Percentiles rank a stretch among this genome's conserved stretches.
These are phyloP conservation scores for Scaptomyza tumidula DNA, from an alignment of 2,888 invertebrate species.

Conservation along the genomic window DNA sequence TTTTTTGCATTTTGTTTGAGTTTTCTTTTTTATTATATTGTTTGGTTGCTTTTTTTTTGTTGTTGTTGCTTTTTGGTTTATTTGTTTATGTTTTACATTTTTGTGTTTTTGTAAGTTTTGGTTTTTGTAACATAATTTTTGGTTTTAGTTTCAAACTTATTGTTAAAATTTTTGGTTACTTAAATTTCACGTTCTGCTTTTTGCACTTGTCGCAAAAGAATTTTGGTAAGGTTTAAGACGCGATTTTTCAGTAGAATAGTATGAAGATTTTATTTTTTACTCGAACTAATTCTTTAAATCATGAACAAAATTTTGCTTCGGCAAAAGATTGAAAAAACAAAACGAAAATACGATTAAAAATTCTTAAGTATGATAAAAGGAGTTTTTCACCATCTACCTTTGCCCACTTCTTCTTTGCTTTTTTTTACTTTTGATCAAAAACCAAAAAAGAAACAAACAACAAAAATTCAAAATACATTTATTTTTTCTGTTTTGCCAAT, in stretches of 20 bases:
- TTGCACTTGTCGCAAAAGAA: slow-evolving; percentile 33
- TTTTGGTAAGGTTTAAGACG: slow-evolving; percentile 26
- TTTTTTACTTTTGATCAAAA: slow-evolving; percentile 46
- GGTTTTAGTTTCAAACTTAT: slow-evolving; percentile 67
- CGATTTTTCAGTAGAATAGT: slow-evolving; percentile 20
- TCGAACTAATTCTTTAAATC: slow-evolving; percentile 31
- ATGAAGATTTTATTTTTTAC: slow-evolving; percentile 17
- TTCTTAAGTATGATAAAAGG: slow-evolving; percentile 15
- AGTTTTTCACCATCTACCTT: slow-evolving; percentile 30
- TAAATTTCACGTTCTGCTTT: slow-evolving; percentile 56
- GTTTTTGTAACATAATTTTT: slow-evolving; percentile 48
- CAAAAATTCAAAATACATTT: slow-evolving; percentile 37
- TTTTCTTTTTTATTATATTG: slow-evolving; percentile 41
- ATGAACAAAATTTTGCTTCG: slow-evolving; percentile 53
- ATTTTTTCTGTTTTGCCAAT: slow-evolving; percentile 59
- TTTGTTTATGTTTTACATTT: slow-evolving; percentile 43
- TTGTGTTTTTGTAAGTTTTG: slow-evolving; percentile 38
- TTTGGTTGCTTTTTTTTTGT: slow-evolving; percentile 37
- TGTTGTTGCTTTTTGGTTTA: slow-evolving; percentile 38
- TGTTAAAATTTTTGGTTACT: slow-evolving; percentile 50
- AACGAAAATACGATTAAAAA: slow-evolving; percentile 38
- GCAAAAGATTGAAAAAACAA: slow-evolving; percentile 53
- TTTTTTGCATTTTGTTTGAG: slow-evolving; percentile 40
- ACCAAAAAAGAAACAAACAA: slow-evolving; percentile 58
- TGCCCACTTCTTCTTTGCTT: slow-evolving; percentile 64